Conservation (phyloP, 2,113 vertebrate genomes). For the Jacana jacana region DNA sequence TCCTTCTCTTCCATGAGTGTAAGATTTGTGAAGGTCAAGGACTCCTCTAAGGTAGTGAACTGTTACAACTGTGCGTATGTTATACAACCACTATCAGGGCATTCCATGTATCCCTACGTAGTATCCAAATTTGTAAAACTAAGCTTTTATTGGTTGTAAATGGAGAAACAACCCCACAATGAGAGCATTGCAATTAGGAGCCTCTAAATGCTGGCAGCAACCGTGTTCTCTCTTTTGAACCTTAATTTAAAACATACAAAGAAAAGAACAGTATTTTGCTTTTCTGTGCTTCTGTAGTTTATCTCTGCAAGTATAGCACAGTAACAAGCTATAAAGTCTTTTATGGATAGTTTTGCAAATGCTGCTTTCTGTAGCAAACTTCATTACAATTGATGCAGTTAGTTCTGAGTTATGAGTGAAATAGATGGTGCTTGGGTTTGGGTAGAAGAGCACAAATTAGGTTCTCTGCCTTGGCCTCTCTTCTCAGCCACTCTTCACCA, state of each 20-base stretch:
- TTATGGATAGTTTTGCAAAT: not conserved
- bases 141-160: not conserved
- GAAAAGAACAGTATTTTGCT: not conserved
- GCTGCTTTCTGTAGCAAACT: not conserved
- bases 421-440: not conserved
- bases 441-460: not conserved
- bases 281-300: not conserved
- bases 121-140: not conserved
- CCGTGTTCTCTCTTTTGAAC: not conserved
- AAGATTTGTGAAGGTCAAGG: not conserved
- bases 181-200: not conserved
- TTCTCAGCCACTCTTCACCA: not conserved
- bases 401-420: not conserved
- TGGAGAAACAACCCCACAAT: not conserved
- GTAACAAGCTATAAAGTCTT: not conserved
- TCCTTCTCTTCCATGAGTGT: not conserved
- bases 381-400: not conserved
- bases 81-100: not conserved
- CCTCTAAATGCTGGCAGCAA: not conserved
- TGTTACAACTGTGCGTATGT: not conserved
- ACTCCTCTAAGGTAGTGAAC: not conserved
- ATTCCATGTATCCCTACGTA: not conserved
- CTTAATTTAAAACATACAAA: not conserved
- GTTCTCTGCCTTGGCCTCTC: not conserved
- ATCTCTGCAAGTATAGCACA: not conserved